A percentile compares a stretch with the other conserved stretches of the same genome.
Evolutionary conservation across 2,113 vertebrate genomes (phyloP).

Genomic region (Lipophrys pholis): DNA sequence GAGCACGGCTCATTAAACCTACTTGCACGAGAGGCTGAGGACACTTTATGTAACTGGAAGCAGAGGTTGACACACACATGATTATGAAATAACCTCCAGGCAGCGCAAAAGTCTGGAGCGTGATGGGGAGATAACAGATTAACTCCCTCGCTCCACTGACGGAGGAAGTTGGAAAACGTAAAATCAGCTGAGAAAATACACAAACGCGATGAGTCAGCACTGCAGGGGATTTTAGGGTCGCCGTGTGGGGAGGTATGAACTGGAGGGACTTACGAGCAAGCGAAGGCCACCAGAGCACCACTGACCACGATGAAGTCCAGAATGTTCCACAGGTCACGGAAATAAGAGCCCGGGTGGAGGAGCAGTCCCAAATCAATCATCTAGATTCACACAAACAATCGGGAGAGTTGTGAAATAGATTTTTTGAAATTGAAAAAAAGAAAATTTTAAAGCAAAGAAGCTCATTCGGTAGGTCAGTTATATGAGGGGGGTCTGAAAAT

Average conservation of each 20-base stretch:
- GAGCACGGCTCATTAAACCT: slow-evolving; percentile 6
- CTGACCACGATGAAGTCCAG: slow-evolving; percentile 99
- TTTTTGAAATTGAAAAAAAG: background rate
- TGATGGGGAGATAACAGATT: slow-evolving; percentile 3
- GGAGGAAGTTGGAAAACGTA: too few relatives aligned
- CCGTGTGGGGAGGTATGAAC: background rate
- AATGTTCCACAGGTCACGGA: slow-evolving; percentile 92
- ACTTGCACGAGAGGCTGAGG: slow-evolving; percentile 2
- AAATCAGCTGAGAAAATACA: too few relatives aligned
- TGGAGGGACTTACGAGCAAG: slow-evolving; percentile 93
- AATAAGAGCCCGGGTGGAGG: slow-evolving; percentile 84
- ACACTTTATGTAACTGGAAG: slow-evolving; percentile 35
- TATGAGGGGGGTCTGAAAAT: too few relatives aligned
- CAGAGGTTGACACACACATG: slow-evolving; percentile 30
- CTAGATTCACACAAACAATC: slow-evolving; percentile 46
- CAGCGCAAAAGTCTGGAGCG: slow-evolving; percentile 1
- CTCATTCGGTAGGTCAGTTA: too few relatives aligned
- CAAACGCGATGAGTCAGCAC: too few relatives aligned
- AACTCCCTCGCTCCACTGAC: background rate
- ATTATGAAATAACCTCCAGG: slow-evolving; percentile 11
- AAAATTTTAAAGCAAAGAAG: too few relatives aligned
- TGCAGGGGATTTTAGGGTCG: too few relatives aligned
- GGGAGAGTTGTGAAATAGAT: background rate
- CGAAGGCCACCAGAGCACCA: slow-evolving; percentile 97
- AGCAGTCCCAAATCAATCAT: slow-evolving; percentile 87